Base-by-base conservation (phyloP, 1,140 invertebrate species). In the Drosophila bocki region DNA sequence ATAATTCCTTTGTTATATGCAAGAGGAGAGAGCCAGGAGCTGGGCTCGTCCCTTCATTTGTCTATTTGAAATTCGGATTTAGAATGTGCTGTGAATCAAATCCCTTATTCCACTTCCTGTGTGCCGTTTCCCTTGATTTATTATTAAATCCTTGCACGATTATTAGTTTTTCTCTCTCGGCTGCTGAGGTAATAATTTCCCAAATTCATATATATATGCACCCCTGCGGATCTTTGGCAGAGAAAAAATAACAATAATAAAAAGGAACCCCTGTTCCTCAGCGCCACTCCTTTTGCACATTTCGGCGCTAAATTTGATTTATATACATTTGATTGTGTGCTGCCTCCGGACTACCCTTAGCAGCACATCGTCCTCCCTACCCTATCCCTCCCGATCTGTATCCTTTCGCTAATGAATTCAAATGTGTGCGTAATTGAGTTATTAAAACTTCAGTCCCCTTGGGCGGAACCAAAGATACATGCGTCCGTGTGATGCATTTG, bases 341-440 rank as follows among this genome's bases (percentile, higher is more conserved):
- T 58, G 68, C 65, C 70, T 59, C 65, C 63, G 39, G 51, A 63
- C 51, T 53, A 71, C 77, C 77, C 78, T 57, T 58, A 54, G 22
- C 37, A 44, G 33, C 32, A n/a, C 35, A 32, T 39, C 17, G 45
- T 57, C 22, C 57, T 62, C 54, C 33, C 29, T 39, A 32, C 37
- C 26, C 50, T 64, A 51, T 42, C 63, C 65, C 58, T 61, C 53
- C 71, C 32, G 42, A 29, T 39, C 26, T 69, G 15, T 68, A 67
- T 37, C 70, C 77, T 71, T 79, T 71, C 54, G 78, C 86, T 90
- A 90, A 90, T 90, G 86, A 90, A 90, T 90, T 90, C 86, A 91
- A 90, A 90, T 90, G 86, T 91, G 81, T 91, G 82, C 85, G 82
- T 90, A 90, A 90, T 90, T 90, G 85, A 90, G 85, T 90, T 90